Conservation (phyloP, 2,797 vertebrate genomes). For the Dromococcyx pavoninus region DNA sequence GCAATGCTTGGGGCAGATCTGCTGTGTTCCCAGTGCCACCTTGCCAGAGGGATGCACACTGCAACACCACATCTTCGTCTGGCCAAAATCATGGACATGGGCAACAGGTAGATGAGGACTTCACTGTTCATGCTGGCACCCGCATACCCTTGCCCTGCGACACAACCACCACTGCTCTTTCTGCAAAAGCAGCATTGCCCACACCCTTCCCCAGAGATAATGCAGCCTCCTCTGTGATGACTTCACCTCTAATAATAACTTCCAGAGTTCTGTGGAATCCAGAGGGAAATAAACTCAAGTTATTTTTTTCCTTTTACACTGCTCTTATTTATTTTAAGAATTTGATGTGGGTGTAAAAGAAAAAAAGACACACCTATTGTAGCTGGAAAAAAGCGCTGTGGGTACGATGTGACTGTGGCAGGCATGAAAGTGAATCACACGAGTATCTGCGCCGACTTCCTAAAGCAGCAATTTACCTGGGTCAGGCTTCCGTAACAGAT, state of each 20-base stretch:
- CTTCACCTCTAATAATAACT: conserved; percentile 51
- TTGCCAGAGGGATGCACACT: accelerated
- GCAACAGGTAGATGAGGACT: background rate
- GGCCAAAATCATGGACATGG: background rate
- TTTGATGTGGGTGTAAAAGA: conserved; percentile 54
- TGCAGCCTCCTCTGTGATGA: conserved; percentile 31
- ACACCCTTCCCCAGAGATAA: conserved; percentile 16
- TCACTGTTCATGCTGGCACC: background rate
- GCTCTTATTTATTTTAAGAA: conserved; percentile 65
- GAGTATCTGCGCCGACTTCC: background rate
- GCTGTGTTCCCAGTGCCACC: background rate
- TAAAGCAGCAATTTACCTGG: conserved; percentile 43
- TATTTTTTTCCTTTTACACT: conserved; percentile 34
- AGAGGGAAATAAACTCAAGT: conserved; percentile 51
- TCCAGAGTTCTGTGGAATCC: background rate
- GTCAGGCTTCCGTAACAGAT: conserved; percentile 36
- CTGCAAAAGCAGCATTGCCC: background rate
- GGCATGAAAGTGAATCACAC: conserved; percentile 34
- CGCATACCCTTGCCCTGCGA: background rate
- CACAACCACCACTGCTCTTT: background rate
- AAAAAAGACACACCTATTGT: conserved; percentile 45
- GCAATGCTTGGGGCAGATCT: background rate
- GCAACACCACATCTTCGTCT: background rate
- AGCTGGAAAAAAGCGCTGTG: conserved; percentile 23
- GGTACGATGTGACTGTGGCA: conserved; percentile 47